Evolutionary conservation across 2,113 vertebrate species (phyloP).

Genomic region (Coracopsis vasa): DNA sequence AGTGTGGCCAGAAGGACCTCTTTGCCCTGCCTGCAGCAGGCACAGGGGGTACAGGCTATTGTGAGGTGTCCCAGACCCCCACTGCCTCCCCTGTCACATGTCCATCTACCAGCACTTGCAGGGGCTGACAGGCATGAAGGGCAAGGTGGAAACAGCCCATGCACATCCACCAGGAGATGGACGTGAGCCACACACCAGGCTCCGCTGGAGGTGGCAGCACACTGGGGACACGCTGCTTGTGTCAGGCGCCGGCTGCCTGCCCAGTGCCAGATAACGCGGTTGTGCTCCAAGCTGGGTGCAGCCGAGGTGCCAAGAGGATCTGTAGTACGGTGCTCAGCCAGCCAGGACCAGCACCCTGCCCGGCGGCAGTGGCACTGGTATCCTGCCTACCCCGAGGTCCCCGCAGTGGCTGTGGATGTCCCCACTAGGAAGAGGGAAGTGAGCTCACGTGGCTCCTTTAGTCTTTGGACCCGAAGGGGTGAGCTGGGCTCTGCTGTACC

Average conservation of each 20-base stretch:
- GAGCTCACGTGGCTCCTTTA: rapidly evolving
- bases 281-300: background rate
- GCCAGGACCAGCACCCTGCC: background rate
- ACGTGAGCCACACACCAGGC: background rate
- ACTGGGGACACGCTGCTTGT: background rate
- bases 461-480: rapidly evolving
- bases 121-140: background rate
- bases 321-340: background rate
- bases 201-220: background rate
- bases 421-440: background rate
- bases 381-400: background rate
- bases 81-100: background rate
- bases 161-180: background rate
- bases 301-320: background rate
- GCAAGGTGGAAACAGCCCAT: background rate
- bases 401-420: rapidly evolving
- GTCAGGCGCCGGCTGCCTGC: background rate
- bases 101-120: background rate
- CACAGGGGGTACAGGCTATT: background rate
- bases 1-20: background rate
- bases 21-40: background rate
- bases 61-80: background rate
- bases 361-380: rapidly evolving
- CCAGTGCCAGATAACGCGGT: rapidly evolving
- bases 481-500: background rate